A percentile compares a stretch with the other conserved stretches of the same genome.
Evolutionary conservation across 2,113 vertebrate genomes (phyloP).

Genomic region (Ondatra zibethicus): DNA sequence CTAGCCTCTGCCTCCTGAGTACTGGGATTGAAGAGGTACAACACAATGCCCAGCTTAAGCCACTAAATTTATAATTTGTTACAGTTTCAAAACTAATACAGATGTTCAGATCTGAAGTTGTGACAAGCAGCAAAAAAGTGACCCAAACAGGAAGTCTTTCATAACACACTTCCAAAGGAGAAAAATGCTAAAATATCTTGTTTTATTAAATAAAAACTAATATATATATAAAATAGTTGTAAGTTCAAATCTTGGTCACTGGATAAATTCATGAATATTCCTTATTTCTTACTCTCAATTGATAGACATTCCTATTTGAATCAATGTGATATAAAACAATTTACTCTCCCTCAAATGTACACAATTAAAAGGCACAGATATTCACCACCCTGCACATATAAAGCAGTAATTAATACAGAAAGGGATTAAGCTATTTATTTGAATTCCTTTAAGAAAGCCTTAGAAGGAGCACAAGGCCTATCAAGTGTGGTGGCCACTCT

Average conservation of each 20-base stretch:
- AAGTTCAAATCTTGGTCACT: conserved; percentile 20
- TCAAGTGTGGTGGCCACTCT: neutral
- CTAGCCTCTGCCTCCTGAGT: neutral
- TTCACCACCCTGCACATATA: neutral
- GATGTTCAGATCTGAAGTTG: neutral
- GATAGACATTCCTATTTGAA: neutral
- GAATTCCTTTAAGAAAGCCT: neutral
- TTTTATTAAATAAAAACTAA: conserved; percentile 26
- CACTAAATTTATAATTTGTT: neutral
- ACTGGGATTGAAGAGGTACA: neutral
- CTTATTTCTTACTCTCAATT: conserved; percentile 10
- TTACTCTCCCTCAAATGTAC: conserved; percentile 2
- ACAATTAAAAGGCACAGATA: neutral
- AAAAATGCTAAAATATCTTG: neutral
- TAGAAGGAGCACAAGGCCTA: neutral
- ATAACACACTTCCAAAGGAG: neutral
- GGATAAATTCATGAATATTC: neutral
- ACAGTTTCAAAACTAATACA: neutral
- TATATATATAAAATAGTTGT: neutral
- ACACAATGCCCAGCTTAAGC: neutral
- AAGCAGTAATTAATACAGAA: neutral
- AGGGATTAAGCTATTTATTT: neutral
- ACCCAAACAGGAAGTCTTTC: neutral
- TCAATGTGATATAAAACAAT: neutral
- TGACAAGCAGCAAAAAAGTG: neutral